These are phyloP conservation scores for Cnemophilus loriae DNA, from an alignment of 2,113 vertebrate genomes.

Conservation along the genomic window DNA sequence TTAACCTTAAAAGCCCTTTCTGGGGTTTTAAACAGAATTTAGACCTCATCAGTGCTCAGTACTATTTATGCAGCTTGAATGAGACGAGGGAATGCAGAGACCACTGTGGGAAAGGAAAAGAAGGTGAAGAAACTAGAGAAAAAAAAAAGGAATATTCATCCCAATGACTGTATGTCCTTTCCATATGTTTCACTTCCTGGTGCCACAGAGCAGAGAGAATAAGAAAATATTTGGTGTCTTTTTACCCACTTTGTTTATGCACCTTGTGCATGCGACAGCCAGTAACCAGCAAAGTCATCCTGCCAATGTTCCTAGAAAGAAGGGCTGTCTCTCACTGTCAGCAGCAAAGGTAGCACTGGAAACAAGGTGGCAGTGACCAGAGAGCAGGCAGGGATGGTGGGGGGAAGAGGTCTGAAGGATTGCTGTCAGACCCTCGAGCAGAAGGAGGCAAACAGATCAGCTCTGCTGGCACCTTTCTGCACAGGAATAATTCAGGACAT, in stretches of 20 bases:
- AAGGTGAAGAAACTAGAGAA: background rate
- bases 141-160: background rate
- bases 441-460: background rate
- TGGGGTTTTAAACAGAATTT: background rate
- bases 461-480: background rate
- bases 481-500: background rate
- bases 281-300: background rate
- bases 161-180: background rate
- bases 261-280: fast-evolving
- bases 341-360: background rate
- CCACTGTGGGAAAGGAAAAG: background rate
- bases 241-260: background rate
- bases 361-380: background rate
- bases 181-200: background rate
- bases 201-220: background rate
- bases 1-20: conserved; percentile 7
- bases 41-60: background rate
- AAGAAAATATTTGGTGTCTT: background rate
- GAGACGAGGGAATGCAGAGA: background rate
- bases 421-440: background rate
- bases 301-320: background rate
- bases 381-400: background rate
- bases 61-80: background rate
- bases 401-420: background rate
- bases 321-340: background rate